Percentiles rank a stretch among this genome's conserved stretches.
These are phyloP conservation scores for Takifugu flavidus DNA, from an alignment of 2,113 vertebrate species.

Conservation along the genomic window DNA sequence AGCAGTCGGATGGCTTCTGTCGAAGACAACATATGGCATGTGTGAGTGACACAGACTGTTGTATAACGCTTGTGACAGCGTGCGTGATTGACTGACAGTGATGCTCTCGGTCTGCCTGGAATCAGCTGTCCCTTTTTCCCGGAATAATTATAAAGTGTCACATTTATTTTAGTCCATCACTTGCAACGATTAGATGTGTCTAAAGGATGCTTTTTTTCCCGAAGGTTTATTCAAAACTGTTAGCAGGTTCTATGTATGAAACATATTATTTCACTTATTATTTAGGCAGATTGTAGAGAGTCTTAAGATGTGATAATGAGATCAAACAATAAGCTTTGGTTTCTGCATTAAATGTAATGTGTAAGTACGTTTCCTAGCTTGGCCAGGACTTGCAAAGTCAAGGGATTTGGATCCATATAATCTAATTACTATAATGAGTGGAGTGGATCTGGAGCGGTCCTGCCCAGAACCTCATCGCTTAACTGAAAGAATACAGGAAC, in stretches of 20 bases:
- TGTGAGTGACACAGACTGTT: constrained; percentile 43
- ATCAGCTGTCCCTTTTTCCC: constrained; percentile 12
- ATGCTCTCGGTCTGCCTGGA: constrained; percentile 4
- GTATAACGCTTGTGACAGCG: constrained; percentile 20
- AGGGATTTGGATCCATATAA: no score
- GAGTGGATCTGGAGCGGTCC: no score
- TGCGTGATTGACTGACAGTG: constrained; percentile 30
- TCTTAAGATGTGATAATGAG: no score
- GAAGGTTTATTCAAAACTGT: no score
- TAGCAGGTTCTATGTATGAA: no score
- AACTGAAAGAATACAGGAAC: neutral
- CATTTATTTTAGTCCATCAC: neutral
- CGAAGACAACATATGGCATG: constrained; percentile 40
- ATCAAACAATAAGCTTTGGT: no score
- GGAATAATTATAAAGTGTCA: constrained; percentile 5
- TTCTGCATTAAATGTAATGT: neutral
- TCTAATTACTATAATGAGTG: no score
- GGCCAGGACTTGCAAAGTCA: neutral
- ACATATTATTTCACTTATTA: no score
- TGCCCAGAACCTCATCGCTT: neutral
- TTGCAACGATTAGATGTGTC: neutral
- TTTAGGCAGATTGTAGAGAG: no score
- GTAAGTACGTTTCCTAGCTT: neutral
- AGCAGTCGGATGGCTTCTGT: constrained; percentile 44
- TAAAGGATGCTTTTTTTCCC: no score